Conservation (phyloP, 2,888 invertebrate species). For the Chalcosyrphus nemorum region DNA sequence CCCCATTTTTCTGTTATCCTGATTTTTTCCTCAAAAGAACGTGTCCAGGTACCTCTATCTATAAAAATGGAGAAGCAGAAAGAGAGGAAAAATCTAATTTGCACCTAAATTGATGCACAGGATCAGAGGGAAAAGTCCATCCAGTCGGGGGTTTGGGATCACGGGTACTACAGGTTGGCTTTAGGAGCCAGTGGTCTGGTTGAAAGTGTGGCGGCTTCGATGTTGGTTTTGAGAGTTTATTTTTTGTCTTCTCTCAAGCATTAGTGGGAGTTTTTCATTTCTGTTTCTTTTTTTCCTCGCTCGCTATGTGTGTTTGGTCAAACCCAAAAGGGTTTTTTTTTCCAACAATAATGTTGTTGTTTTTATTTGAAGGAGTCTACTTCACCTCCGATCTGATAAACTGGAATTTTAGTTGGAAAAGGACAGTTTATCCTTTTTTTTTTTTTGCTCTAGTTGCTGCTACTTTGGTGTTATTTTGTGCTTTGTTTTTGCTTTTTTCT, state of each 20-base stretch:
- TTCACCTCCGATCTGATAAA: slow-evolving; percentile 61
- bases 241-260: slow-evolving; percentile 39
- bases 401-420: slow-evolving; percentile 64
- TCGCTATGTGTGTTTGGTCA: slow-evolving; percentile 59
- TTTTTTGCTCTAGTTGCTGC: slow-evolving; percentile 30
- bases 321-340: slow-evolving; percentile 65
- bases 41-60: slow-evolving; percentile 33
- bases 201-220: slow-evolving; percentile 49
- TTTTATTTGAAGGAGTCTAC: slow-evolving; percentile 55
- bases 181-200: slow-evolving; percentile 19
- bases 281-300: slow-evolving; percentile 2
- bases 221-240: slow-evolving; percentile 46
- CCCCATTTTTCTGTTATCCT: slow-evolving; percentile 46
- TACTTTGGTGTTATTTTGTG: slow-evolving; percentile 47
- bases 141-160: slow-evolving; percentile 13
- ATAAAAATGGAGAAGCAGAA: not conserved
- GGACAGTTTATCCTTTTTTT: slow-evolving; percentile 57
- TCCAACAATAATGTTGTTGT: slow-evolving; percentile 42
- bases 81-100: slow-evolving; percentile 74
- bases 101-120: slow-evolving; percentile 75
- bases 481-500: slow-evolving; percentile 26
- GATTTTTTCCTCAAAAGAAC: slow-evolving; percentile 56
- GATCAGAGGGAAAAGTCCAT: slow-evolving; percentile 73
- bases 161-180: slow-evolving; percentile 37
- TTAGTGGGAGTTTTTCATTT: slow-evolving; percentile 46